Conservation (phyloP, 1,140 invertebrate species). For the Bombus fervidus region DNA sequence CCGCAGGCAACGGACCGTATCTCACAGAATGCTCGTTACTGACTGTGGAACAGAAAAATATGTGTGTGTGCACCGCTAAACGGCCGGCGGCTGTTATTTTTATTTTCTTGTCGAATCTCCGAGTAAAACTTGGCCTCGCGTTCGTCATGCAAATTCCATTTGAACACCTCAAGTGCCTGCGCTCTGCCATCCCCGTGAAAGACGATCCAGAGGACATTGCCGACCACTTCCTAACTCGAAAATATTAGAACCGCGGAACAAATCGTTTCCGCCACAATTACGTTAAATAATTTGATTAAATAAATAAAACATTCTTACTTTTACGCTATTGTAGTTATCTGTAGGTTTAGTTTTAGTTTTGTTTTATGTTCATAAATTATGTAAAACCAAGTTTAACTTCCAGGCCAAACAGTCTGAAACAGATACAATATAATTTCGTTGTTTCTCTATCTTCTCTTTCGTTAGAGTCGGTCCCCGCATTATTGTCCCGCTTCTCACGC, state of each 20-base stretch:
- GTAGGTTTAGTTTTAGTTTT: no score
- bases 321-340: no score
- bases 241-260: constrained; percentile 28
- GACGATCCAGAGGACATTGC: constrained; percentile 35
- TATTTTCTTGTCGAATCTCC: constrained; percentile 45
- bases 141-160: constrained; percentile 69
- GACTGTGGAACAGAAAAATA: constrained; percentile 51
- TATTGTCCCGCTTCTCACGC: no score
- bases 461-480: no score
- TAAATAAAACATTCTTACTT: no score
- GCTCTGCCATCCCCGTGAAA: neutral
- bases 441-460: no score
- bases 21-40: constrained; percentile 55
- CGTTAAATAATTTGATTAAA: neutral
- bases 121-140: constrained; percentile 46
- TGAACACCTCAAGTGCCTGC: constrained; percentile 58
- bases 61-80: constrained; percentile 37
- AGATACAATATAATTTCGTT: no score
- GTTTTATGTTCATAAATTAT: no score
- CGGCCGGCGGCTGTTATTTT: constrained; percentile 56
- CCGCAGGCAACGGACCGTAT: constrained; percentile 49
- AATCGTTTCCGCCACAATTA: neutral
- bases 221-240: constrained; percentile 32
- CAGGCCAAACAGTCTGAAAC: no score
- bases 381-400: no score